These are phyloP conservation scores for Empidonax traillii DNA, from an alignment of 2,113 vertebrate species.

Conservation along the genomic window DNA sequence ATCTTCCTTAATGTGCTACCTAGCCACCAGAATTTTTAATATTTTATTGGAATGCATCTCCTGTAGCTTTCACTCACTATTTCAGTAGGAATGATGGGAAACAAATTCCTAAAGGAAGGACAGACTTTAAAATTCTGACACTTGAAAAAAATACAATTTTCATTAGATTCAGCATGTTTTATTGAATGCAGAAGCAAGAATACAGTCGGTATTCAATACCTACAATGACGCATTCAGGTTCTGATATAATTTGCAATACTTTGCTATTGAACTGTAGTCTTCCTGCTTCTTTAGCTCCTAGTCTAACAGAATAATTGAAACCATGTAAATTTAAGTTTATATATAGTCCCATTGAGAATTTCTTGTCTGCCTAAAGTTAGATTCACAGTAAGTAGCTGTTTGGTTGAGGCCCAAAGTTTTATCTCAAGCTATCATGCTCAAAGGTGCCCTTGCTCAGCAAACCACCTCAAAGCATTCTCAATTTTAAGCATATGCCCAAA, in stretches of 20 bases:
- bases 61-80: background rate
- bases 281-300: background rate
- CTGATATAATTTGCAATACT: background rate
- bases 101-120: background rate
- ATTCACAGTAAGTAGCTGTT: background rate
- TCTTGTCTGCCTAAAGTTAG: background rate
- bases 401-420: background rate
- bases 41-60: background rate
- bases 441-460: background rate
- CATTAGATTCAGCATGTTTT: background rate
- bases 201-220: background rate
- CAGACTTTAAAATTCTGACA: background rate
- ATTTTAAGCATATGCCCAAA: background rate
- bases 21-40: background rate
- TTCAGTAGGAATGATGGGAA: background rate
- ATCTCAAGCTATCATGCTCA: background rate
- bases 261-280: background rate
- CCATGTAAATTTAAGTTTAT: background rate
- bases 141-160: background rate
- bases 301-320: background rate
- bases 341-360: background rate
- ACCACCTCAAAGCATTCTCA: background rate
- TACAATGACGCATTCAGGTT: background rate
- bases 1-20: background rate
- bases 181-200: background rate